phyloP scores from a whole-genome alignment of 2,888 invertebrate species.

The Caenorhabditis parvicauda region DNA sequence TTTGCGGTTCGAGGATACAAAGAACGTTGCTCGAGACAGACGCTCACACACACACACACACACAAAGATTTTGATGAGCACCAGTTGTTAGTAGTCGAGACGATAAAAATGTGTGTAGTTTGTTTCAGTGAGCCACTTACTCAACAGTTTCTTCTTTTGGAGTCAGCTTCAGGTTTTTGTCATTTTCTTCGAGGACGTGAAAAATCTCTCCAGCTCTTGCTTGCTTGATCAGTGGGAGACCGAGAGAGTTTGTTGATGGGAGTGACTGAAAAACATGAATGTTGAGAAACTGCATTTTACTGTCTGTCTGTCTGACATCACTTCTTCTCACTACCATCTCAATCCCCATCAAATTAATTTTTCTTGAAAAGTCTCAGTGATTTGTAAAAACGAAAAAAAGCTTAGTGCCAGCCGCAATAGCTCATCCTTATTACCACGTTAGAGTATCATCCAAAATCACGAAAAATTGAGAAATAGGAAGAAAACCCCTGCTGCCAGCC shows the following conservation, averaged over 20 bases:
- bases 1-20: background rate
- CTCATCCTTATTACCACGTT: no score
- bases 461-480: no score
- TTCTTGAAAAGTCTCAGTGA: background rate
- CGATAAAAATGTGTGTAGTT: background rate
- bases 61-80: no score
- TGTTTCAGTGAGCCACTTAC: conserved; percentile 20
- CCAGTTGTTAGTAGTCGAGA: background rate
- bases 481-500: no score
- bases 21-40: background rate
- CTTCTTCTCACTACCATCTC: background rate
- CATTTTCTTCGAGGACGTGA: conserved; percentile 47
- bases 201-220: conserved; percentile 52
- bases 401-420: no score
- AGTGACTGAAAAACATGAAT: conserved; percentile 27
- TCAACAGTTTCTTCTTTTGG: conserved; percentile 40
- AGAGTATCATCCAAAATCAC: no score
- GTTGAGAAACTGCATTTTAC: background rate
- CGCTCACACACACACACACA: background rate
- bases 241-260: conserved; percentile 48
- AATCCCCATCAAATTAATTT: background rate
- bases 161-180: conserved; percentile 37
- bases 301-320: background rate
- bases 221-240: conserved; percentile 50
- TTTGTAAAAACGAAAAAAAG: background rate